Base-by-base conservation (phyloP, 1,140 invertebrate genomes). In the Drosophila pallidifrons region DNA sequence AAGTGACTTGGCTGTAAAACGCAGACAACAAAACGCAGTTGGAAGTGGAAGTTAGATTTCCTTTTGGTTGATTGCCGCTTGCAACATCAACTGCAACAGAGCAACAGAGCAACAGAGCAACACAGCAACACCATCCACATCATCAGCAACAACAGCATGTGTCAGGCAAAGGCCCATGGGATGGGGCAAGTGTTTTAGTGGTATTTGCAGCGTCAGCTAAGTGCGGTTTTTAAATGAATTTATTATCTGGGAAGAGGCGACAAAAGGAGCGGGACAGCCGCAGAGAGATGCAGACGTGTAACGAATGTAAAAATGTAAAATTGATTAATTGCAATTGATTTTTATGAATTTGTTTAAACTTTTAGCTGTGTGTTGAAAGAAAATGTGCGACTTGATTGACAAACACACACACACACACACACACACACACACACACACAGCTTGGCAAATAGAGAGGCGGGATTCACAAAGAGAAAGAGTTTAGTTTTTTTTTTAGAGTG, bases 241-340 rank as follows among this genome's bases (percentile, higher is more conserved):
- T 41, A 41, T 41, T 13, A 20, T 16, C 35, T 41, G 35, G 35
- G 13, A 20, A 30, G 45, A 32, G 35, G 35, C n/a, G 20, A 10
- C 35, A 10, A 5, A 8, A 32, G 32, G 32, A 32, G 5, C 5
- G 32, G 5, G 32, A 32, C 32, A 8, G 7, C 32, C 5, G 32
- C 32, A 43, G n/a, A 43, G 13, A 32, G n/a, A 43, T n/a, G n/a
- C 16, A 46, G 25, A 13, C 3, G 28, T 1, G n/a, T 10, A 10
- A 30, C 8, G 25, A 41, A 28, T 57, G 51, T 57, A 47, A 57
- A 59, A 32, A 32, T 32, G 35, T 8, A 38, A 38, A 63, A 71
- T 82, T 82, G 79, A 82, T 82, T 82, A 82, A 82, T 82, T 82
- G 80, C 80, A 82, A 82, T 82, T 82, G 80, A 82, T 78, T 75